Evolutionary conservation across 2,797 vertebrate species (phyloP).

Genomic region (Eulemur mongoz): DNA sequence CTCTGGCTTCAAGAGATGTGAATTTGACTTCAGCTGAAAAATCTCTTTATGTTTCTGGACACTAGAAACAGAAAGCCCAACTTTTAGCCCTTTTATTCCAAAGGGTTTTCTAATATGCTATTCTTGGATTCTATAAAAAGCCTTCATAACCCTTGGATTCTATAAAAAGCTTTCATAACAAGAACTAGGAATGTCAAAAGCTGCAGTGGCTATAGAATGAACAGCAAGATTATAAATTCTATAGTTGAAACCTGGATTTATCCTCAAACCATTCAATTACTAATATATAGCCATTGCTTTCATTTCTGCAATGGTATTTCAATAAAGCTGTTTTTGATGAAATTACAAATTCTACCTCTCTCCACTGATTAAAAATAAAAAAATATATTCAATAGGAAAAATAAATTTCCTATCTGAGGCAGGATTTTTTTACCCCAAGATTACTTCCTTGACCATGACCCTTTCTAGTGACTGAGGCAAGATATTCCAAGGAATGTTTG

Average conservation of each 20-base stretch:
- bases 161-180: background rate
- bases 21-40: background rate
- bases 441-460: background rate
- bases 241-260: background rate
- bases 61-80: background rate
- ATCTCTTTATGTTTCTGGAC: background rate
- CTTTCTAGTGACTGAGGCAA: background rate
- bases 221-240: background rate
- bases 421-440: no score
- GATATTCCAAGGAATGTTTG: background rate
- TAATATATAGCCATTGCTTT: background rate
- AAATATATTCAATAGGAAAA: background rate
- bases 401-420: background rate
- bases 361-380: background rate
- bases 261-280: background rate
- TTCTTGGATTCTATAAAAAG: background rate
- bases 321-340: background rate
- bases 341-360: background rate
- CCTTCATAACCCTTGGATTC: background rate
- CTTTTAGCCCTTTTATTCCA: background rate
- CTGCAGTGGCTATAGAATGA: background rate
- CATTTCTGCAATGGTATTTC: background rate
- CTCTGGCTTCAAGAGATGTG: background rate
- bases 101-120: background rate
- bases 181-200: background rate